Conservation (phyloP, 2,113 vertebrate species). For the Narcine bancroftii region DNA sequence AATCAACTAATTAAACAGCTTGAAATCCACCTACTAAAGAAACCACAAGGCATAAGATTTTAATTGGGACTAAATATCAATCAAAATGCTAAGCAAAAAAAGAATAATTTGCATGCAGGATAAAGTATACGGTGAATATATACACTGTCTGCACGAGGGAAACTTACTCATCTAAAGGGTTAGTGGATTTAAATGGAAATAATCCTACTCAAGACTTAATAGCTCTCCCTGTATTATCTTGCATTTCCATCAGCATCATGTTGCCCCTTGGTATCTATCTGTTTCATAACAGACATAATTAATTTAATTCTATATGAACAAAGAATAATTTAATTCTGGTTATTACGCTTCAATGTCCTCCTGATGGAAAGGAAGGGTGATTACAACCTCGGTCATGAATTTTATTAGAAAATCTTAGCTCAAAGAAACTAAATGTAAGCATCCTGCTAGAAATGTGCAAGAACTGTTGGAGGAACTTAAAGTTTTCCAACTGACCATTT, state of each 20-base stretch:
- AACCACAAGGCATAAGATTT: slow-evolving; percentile 57
- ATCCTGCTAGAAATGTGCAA: not conserved
- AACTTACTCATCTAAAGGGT: slow-evolving; percentile 3
- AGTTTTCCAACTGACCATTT: no score
- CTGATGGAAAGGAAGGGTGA: not conserved
- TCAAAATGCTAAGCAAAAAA: slow-evolving; percentile 44
- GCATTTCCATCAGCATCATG: not conserved
- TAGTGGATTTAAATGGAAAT: slow-evolving; percentile 32
- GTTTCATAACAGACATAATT: slow-evolving; percentile 8
- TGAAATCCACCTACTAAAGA: slow-evolving; percentile 57
- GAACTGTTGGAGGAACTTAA: no score
- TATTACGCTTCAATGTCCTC: not conserved
- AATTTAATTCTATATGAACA: slow-evolving; percentile 14
- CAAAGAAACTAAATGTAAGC: not conserved
- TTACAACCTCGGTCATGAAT: not conserved
- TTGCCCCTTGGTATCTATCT: slow-evolving; percentile 20
- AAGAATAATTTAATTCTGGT: not conserved
- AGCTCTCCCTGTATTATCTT: not conserved
- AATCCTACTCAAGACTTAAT: slow-evolving; percentile 19
- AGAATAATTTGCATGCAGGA: slow-evolving; percentile 37
- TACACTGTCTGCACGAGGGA: not conserved
- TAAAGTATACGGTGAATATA: not conserved
- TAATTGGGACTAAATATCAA: slow-evolving; percentile 60
- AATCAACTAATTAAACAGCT: slow-evolving; percentile 55
- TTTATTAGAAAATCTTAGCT: not conserved